Evolutionary conservation across 2,797 vertebrate species (phyloP).

Genomic region (Mormyrus proboscirostris): DNA sequence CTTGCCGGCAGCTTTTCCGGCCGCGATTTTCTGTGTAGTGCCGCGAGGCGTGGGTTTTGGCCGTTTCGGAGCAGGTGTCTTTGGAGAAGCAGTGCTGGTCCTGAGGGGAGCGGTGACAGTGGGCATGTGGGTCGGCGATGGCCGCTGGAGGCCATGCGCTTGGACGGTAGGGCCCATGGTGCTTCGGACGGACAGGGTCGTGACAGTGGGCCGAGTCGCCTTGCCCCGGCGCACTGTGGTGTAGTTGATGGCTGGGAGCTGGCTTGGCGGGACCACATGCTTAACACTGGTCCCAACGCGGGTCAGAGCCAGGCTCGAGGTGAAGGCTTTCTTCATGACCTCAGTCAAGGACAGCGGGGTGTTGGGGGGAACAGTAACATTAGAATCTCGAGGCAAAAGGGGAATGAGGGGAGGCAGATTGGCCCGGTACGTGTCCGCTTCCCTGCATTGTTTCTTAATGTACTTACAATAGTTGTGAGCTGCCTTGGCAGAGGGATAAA

Average conservation of each 20-base stretch:
- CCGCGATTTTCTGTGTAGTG: slow-evolving; percentile 25
- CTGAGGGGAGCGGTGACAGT: slow-evolving; percentile 43
- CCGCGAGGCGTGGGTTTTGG: slow-evolving; percentile 35
- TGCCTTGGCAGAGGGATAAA: slow-evolving; percentile 87
- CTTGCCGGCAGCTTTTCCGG: slow-evolving; percentile 23
- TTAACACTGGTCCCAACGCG: slow-evolving; percentile 38
- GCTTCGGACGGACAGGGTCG: slow-evolving; percentile 33
- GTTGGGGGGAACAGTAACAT: slow-evolving; percentile 47
- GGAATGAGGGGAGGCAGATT: slow-evolving; percentile 68
- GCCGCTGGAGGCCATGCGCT: slow-evolving; percentile 44
- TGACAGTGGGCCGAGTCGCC: slow-evolving; percentile 25
- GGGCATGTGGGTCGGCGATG: slow-evolving; percentile 36
- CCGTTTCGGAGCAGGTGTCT: slow-evolving; percentile 20
- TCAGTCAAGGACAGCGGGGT: slow-evolving; percentile 39
- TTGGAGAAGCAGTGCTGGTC: slow-evolving; percentile 28
- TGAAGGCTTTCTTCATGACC: slow-evolving; percentile 45
- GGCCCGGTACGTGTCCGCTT: slow-evolving; percentile 76
- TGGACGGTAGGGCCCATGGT: slow-evolving; percentile 22
- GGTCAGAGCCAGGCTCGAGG: slow-evolving; percentile 33
- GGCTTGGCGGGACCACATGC: slow-evolving; percentile 30
- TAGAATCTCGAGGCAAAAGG: slow-evolving; percentile 58
- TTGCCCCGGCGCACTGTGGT: slow-evolving; percentile 32
- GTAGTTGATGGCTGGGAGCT: slow-evolving; percentile 29
- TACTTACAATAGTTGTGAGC: slow-evolving; percentile 95
- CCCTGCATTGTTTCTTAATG: slow-evolving; percentile 91